Evolutionary conservation across 2,888 invertebrate species (phyloP).

Genomic region (Geotrupes spiniger): DNA sequence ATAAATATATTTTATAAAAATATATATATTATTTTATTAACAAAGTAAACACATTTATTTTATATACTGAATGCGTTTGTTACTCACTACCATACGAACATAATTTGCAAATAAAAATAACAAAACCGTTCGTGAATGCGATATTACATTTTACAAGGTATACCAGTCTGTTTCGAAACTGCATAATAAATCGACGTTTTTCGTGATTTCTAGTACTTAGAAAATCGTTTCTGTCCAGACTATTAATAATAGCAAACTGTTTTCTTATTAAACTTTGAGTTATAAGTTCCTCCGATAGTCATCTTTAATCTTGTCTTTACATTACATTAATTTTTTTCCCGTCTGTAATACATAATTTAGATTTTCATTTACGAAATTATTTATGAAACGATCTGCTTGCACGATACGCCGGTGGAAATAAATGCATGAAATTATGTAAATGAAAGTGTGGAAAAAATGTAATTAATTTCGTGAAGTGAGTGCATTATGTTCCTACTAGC

Average conservation of each 20-base stretch:
- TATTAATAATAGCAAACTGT: slow-evolving; percentile 48
- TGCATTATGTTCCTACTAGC: slow-evolving; percentile 16
- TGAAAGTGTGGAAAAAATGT: slow-evolving; percentile 12
- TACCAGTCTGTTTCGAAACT: slow-evolving; percentile 12
- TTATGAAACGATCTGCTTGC: slow-evolving; percentile 42
- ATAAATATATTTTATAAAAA: no score
- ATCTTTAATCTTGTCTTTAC: slow-evolving; percentile 51
- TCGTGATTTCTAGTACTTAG: slow-evolving; percentile 45
- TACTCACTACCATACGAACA: no score
- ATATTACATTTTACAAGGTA: background rate
- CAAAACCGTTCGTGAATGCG: no score
- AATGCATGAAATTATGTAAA: slow-evolving; percentile 12
- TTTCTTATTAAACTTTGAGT: slow-evolving; percentile 51
- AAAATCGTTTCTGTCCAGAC: slow-evolving; percentile 38
- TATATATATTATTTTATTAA: no score
- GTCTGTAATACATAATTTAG: slow-evolving; percentile 44
- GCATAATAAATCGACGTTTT: slow-evolving; percentile 41
- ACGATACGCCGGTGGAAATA: slow-evolving; percentile 32
- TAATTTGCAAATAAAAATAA: no score
- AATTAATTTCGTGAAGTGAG: slow-evolving; percentile 20
- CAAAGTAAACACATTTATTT: no score
- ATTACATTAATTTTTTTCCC: slow-evolving; percentile 43
- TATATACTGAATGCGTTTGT: no score
- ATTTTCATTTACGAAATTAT: slow-evolving; percentile 48
- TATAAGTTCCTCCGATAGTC: slow-evolving; percentile 48